Conservation (phyloP, 1,140 invertebrate genomes). For the Bombus ignitus region DNA sequence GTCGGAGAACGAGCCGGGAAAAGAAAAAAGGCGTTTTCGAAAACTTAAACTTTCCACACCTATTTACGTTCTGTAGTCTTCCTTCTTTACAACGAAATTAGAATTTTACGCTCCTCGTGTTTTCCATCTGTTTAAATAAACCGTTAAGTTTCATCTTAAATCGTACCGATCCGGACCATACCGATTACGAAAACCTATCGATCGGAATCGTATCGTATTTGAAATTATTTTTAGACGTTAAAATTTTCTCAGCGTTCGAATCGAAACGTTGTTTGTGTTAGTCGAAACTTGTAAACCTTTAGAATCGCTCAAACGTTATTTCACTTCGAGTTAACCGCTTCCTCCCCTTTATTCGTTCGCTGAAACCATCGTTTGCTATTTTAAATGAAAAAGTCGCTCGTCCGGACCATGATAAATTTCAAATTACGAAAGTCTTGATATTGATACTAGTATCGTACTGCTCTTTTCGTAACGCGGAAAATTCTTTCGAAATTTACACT, state of each 20-base stretch:
- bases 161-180: too few species aligned
- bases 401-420: neutral
- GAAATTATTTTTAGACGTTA: too few species aligned
- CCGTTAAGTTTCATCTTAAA: too few species aligned
- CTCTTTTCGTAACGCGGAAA: slow-evolving; percentile 1
- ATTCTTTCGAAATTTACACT: neutral
- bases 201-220: too few species aligned
- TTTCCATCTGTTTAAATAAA: too few species aligned
- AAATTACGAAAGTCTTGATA: neutral
- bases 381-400: neutral
- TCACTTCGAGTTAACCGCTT: neutral
- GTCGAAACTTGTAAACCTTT: too few species aligned
- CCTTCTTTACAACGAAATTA: too few species aligned
- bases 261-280: rapidly evolving
- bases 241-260: rapidly evolving
- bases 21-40: neutral
- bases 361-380: neutral
- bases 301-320: too few species aligned
- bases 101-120: too few species aligned
- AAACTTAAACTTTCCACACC: neutral
- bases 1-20: neutral
- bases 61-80: neutral
- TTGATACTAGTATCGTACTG: too few species aligned
- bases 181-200: too few species aligned
- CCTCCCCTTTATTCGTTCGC: too few species aligned